phyloP scores from a whole-genome alignment of 2,888 invertebrate species.

The Carpatolechia fugitivella region DNA sequence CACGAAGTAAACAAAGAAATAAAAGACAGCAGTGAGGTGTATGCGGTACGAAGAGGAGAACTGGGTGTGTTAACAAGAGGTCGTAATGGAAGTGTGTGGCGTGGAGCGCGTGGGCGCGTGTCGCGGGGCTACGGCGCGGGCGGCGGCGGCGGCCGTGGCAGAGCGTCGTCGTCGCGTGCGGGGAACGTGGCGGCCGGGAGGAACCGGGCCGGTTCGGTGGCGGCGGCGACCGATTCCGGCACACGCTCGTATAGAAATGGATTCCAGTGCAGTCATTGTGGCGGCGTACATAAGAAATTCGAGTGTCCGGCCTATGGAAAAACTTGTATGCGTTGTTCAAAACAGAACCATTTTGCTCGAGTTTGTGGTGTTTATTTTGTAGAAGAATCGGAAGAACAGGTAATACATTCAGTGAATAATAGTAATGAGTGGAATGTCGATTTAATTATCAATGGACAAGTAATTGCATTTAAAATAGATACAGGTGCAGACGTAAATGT shows the following conservation, averaged over 20 bases:
- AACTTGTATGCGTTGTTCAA: slow-evolving; percentile 12
- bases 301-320: slow-evolving; percentile 16
- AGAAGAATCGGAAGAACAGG: slow-evolving; percentile 7
- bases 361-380: slow-evolving; percentile 9
- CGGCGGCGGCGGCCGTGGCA: neutral
- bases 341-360: slow-evolving; percentile 14
- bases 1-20: neutral
- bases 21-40: neutral
- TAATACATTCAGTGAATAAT: neutral
- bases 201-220: neutral
- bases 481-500: slow-evolving; percentile 8
- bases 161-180: neutral
- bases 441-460: slow-evolving; percentile 7
- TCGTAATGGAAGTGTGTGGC: neutral
- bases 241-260: neutral
- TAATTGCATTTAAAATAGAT: slow-evolving; percentile 11
- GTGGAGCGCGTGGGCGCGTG: neutral
- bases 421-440: neutral
- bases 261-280: slow-evolving; percentile 9
- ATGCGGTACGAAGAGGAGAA: neutral
- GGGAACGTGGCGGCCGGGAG: neutral
- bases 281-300: neutral
- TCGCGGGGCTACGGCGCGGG: neutral
- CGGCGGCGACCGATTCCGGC: neutral
- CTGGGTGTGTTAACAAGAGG: neutral